These are phyloP conservation scores for Apis mellifera DNA, from an alignment of 1,140 invertebrate genomes.

Conservation along the genomic window Amel_HAv3.1 CM009944.2:2265001-2265500, in stretches of 20 bases:
- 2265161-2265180: constrained; percentile 24
- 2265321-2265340: neutral
- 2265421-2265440: too few species aligned
- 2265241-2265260: neutral
- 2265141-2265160: constrained; percentile 8
- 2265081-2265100: constrained; percentile 16
- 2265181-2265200: constrained; percentile 25
- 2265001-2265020: neutral
- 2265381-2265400: neutral
- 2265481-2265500: too few species aligned
- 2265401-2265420: too few species aligned
- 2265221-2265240: neutral
- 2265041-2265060: neutral
- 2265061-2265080: neutral
- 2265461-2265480: too few species aligned
- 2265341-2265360: neutral
- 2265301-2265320: neutral
- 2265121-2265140: constrained; percentile 12
- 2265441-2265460: too few species aligned
- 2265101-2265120: neutral
- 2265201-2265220: neutral
- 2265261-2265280: neutral
- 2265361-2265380: neutral
- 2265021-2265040: neutral
- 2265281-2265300: neutral